Evolutionary conservation across 2,113 vertebrate species (phyloP).

Genomic region (Ifrita kowaldi): DNA sequence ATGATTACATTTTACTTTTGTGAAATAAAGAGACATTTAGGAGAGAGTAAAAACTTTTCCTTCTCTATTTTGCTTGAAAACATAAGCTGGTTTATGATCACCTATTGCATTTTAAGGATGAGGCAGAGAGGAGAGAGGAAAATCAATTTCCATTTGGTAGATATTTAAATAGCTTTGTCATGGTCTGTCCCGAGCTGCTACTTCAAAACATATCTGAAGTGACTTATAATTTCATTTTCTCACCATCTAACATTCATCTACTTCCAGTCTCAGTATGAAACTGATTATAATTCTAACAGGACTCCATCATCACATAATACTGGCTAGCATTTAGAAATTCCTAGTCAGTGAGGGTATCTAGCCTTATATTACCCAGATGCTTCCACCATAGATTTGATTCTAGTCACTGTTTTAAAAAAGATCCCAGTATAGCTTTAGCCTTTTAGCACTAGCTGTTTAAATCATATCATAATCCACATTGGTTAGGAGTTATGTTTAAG

Average conservation of each 20-base stretch:
- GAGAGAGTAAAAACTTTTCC: not conserved
- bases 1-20: not conserved
- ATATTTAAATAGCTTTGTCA: not conserved
- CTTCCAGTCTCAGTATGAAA: not conserved
- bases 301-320: not conserved
- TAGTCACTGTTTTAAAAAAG: not conserved
- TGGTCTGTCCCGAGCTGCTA: not conserved
- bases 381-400: not conserved
- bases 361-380: not conserved
- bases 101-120: not conserved
- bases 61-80: not conserved
- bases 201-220: not conserved
- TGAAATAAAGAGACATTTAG: not conserved
- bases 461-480: not conserved
- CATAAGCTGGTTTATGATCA: not conserved
- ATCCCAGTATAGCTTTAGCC: not conserved
- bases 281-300: not conserved
- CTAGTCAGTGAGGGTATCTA: not conserved
- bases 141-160: constrained; percentile 11
- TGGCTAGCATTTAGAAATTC: not conserved
- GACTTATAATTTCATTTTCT: not conserved
- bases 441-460: not conserved
- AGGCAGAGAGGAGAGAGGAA: not conserved
- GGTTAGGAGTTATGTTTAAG: not conserved
- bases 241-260: not conserved